These are phyloP conservation scores for Ennomos fuscantarius DNA, from an alignment of 2,888 invertebrate species.

Conservation along the genomic window DNA sequence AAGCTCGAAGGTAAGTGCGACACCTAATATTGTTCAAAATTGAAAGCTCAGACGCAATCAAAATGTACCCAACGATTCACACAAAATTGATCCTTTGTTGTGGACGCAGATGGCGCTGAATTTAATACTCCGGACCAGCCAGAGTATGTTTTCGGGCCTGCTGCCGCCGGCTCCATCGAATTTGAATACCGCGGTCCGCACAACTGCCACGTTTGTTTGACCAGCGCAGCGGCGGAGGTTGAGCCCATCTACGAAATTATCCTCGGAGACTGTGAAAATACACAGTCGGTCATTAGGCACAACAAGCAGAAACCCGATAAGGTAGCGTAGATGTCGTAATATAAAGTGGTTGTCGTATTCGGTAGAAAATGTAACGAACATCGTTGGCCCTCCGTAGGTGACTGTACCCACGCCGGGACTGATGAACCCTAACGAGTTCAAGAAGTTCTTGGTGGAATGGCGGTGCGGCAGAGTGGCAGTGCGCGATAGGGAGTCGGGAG, in stretches of 20 bases:
- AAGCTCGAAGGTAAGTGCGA: slow-evolving; percentile 88
- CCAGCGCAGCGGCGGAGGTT: slow-evolving; percentile 80
- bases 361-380: slow-evolving; percentile 35
- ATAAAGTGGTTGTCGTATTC: slow-evolving; percentile 39
- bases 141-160: slow-evolving; percentile 85
- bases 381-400: slow-evolving; percentile 74
- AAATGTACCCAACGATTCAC: slow-evolving; percentile 79
- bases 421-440: slow-evolving; percentile 83
- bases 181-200: slow-evolving; percentile 86
- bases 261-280: slow-evolving; percentile 89
- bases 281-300: slow-evolving; percentile 87
- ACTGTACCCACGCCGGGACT: slow-evolving; percentile 85
- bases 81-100: slow-evolving; percentile 59
- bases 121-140: slow-evolving; percentile 85
- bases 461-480: slow-evolving; percentile 81
- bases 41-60: slow-evolving; percentile 37
- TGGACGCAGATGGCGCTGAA: slow-evolving; percentile 81
- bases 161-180: slow-evolving; percentile 79
- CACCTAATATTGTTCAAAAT: slow-evolving; percentile 4
- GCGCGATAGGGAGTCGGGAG: slow-evolving; percentile 76
- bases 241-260: slow-evolving; percentile 88
- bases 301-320: slow-evolving; percentile 87
- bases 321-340: slow-evolving; percentile 69
- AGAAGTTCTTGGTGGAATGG: slow-evolving; percentile 85
- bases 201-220: slow-evolving; percentile 87